Evolutionary conservation across 2,888 invertebrate species (phyloP), one percentile per base, ranked within the genome.

Genomic region (Nemotelus pantherinus): DNA sequence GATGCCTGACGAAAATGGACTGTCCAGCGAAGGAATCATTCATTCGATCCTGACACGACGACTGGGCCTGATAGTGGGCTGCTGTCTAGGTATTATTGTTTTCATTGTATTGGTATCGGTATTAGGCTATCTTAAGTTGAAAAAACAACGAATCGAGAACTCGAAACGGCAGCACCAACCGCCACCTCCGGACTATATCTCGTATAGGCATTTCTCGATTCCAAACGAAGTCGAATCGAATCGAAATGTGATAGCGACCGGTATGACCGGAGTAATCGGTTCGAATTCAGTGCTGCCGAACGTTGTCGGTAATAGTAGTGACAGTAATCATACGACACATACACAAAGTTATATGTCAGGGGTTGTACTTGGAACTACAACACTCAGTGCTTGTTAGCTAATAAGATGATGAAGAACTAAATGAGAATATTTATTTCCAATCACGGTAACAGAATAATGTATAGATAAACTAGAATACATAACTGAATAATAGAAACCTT

Each of bases 21-120:
- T 92, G 80, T 90, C 91, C 25, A 92, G 91, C 83, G 91, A 92
- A 43, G 92, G 92, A 44, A 91, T 92, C 86, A 91, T 93, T 64
- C 92, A 92, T 81, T 94, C 93, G 79, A 92, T 96, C 83, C 88
- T 95, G 57, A 94, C 94, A 3, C 89, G 95, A 79, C 90, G 95
- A 81, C 89, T 96, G 77, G 95, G 95, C 48, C 90, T 96, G 81
- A 94, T 95, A 82, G 93, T 96, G 77, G 95, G 95, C 74, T 93
- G 94, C 85, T 94, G 94, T 84, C 91, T 96, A 89, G 95, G 95
- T 76, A 93, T 95, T 83, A 90, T 95, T 79, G 94, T 96, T 71
- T 95, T 96, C 84, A 90, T 96, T 75, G 92, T 95, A 45, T 89
- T 95, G 83, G 93, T 95, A 77, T 94, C 95, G n/a, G 92, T 93